Conservation (phyloP, 2,888 invertebrate genomes). For the Euzophera pinguis region DNA sequence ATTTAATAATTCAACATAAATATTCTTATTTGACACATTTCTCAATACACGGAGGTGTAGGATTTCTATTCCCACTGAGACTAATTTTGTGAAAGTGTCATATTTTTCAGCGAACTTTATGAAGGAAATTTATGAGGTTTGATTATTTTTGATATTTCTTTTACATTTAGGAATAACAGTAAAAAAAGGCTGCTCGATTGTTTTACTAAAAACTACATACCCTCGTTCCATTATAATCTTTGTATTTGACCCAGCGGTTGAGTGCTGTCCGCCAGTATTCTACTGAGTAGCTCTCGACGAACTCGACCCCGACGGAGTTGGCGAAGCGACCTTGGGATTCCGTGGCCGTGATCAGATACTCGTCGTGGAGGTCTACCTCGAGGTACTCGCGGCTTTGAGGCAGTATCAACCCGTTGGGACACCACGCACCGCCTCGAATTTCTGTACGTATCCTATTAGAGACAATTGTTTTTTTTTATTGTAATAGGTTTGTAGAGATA, state of each 20-base stretch:
- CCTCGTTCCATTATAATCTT: constrained; percentile 87
- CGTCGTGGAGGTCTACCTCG: constrained; percentile 87
- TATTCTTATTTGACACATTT: background rate
- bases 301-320: constrained; percentile 94
- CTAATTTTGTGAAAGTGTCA: constrained; percentile 42
- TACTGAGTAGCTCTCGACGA: constrained; percentile 89
- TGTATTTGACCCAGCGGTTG: constrained; percentile 88
- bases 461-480: too few relatives aligned
- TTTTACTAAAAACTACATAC: too few relatives aligned
- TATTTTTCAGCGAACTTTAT: too few relatives aligned
- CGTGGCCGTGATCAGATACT: constrained; percentile 89
- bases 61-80: constrained; percentile 39
- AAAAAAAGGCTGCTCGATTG: too few relatives aligned
- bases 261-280: constrained; percentile 88
- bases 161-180: too few relatives aligned
- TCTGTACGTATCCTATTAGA: constrained; percentile 88
- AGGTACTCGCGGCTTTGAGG: constrained; percentile 89
- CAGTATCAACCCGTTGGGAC: constrained; percentile 90
- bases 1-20: too few relatives aligned
- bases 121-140: too few relatives aligned
- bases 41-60: constrained; percentile 19
- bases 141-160: too few relatives aligned
- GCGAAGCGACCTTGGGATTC: constrained; percentile 96
- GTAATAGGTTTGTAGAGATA: too few relatives aligned
- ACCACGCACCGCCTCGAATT: constrained; percentile 95